These are phyloP conservation scores for Atopsyche davidsoni DNA, from an alignment of 1,140 invertebrate species.

Conservation along the genomic window DNA sequence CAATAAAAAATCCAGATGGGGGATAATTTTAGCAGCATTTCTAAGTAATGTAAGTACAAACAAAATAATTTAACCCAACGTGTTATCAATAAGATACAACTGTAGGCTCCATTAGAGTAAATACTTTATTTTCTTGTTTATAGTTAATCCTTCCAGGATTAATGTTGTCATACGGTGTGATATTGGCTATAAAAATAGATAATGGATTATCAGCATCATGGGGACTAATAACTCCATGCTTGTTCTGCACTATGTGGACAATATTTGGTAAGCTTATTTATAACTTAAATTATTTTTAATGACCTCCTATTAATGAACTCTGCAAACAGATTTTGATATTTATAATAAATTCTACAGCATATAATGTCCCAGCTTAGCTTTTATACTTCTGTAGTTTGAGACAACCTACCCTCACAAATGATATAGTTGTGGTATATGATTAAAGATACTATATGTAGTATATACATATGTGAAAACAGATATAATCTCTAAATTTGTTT, in stretches of 20 bases:
- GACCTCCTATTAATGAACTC: too few species aligned
- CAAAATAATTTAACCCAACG: background rate
- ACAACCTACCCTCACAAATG: too few species aligned
- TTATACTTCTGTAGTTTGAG: too few species aligned
- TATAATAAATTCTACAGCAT: too few species aligned
- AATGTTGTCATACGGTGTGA: conserved; percentile 19
- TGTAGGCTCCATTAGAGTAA: background rate
- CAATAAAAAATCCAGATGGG: conserved; percentile 13
- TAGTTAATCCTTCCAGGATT: conserved; percentile 19
- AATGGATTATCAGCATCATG: conserved; percentile 12
- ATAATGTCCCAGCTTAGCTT: too few species aligned
- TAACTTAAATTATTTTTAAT: background rate
- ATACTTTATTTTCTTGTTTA: conserved; percentile 2
- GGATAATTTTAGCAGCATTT: conserved; percentile 17
- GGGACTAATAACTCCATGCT: conserved; percentile 11
- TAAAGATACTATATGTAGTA: too few species aligned
- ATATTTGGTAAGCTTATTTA: conserved; percentile 12
- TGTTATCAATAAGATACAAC: background rate
- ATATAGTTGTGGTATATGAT: too few species aligned
- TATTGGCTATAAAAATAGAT: conserved; percentile 10
- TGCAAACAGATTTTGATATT: too few species aligned
- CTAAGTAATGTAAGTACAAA: conserved; percentile 15
- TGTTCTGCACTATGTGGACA: conserved; percentile 13
- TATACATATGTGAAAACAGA: too few species aligned
- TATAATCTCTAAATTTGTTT: too few species aligned